Evolutionary conservation across 2,113 vertebrate species (phyloP), one percentile per base, ranked within the genome.

Genomic region (Lethenteron camtschaticum): DNA sequence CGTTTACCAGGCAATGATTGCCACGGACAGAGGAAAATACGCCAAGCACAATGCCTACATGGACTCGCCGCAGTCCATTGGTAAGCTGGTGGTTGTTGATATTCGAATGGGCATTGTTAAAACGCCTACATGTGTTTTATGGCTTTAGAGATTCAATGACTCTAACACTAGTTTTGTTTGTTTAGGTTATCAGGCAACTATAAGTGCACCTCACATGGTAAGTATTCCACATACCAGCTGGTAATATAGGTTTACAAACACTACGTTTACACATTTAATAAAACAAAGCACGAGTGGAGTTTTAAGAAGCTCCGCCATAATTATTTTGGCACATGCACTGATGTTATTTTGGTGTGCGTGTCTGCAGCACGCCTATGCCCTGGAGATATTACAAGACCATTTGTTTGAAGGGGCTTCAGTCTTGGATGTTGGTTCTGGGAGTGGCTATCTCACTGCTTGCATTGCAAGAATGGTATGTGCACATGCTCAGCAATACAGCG

Each of bases 351-450:
- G 41, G 41, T 41, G 41, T 41, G n/a, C 20, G 63, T 66, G 63
- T 20, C n/a, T 11, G 63, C 63, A 66, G 63, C 63, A 66, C 63
- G 63, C 63, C n/a, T 66, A 66, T 11, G 63, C 63, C 63, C 63
- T 66, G 63, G 63, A 66, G 20, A 66, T 66, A 20, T 20, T 66
- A 9, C 63, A 66, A 9, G 63, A 66, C 20, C 20, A 20, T 20
- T 20, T 66, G 10, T 66, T 16, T 66, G 63, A 66, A 66, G 63
- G 63, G 63, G 63, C 63, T 20, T 66, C 63, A 16, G 63, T 20
- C 10, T 11, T 66, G 63, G 63, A 66, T 66, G 63, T 66, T n/a
- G 63, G 63, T 66, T 66, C 63, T 66, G 63, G 63, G 63, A 66
- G 63, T 66, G 63, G 63, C 9, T 66, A 66, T 66, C 63, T 66